Evolutionary conservation across 1,140 invertebrate species (phyloP).

Genomic region (Mamestra configurata): DNA sequence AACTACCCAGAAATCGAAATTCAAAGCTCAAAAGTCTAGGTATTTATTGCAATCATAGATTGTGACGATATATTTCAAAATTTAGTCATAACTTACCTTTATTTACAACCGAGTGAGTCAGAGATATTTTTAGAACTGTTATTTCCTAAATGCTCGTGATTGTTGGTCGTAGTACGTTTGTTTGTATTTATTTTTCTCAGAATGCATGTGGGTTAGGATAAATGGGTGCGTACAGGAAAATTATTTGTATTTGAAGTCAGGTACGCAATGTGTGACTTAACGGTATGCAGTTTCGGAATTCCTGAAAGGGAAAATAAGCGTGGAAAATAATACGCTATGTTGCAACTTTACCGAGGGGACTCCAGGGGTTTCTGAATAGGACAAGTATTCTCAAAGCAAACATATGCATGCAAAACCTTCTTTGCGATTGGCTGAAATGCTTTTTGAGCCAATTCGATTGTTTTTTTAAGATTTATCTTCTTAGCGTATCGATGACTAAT

Average conservation of each 20-base stretch:
- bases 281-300: background rate
- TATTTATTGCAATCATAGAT: too few relatives aligned
- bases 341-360: background rate
- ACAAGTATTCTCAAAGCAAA: too few relatives aligned
- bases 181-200: background rate
- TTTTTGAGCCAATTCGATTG: too few relatives aligned
- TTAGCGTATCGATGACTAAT: too few relatives aligned
- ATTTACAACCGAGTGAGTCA: background rate
- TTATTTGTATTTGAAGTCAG: background rate
- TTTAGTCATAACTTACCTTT: background rate
- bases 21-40: too few relatives aligned
- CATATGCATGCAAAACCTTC: too few relatives aligned
- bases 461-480: too few relatives aligned
- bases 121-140: constrained; percentile 17
- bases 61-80: background rate
- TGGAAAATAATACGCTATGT: background rate
- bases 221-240: constrained; percentile 17
- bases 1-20: background rate
- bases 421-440: too few relatives aligned
- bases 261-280: background rate
- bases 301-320: background rate
- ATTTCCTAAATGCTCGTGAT: background rate
- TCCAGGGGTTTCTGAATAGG: background rate
- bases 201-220: background rate
- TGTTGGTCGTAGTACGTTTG: background rate